A percentile compares a stretch with the other conserved stretches of the same genome.
These are phyloP conservation scores for Stegostoma tigrinum DNA, from an alignment of 2,113 vertebrate species.

Conservation along the genomic window DNA sequence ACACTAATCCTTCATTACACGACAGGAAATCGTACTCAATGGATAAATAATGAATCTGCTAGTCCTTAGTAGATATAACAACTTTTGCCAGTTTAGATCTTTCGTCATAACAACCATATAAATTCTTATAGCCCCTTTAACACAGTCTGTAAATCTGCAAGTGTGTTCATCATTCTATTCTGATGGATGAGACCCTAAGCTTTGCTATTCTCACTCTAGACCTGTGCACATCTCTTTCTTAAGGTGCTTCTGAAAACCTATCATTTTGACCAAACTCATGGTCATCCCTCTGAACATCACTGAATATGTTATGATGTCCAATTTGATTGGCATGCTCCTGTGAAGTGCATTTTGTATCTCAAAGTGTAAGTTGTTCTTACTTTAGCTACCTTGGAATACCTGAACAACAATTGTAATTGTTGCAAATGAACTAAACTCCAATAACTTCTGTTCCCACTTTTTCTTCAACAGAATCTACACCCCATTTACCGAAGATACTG, in stretches of 20 bases:
- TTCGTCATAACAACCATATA: neutral
- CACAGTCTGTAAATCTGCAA: neutral
- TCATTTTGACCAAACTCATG: neutral
- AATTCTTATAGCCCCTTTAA: neutral
- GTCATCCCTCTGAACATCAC: neutral
- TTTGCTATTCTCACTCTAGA: neutral
- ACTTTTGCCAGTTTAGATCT: neutral
- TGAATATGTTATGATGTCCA: neutral
- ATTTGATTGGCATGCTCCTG: neutral
- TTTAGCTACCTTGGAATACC: neutral
- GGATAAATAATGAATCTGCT: neutral
- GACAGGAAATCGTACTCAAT: neutral
- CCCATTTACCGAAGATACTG: constrained; percentile 83
- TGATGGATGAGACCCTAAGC: neutral
- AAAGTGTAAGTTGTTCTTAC: neutral
- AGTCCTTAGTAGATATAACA: too few species aligned
- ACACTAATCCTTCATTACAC: neutral
- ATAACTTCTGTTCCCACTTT: constrained; percentile 39
- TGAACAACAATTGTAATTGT: neutral
- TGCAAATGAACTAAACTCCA: neutral
- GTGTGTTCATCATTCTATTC: too few species aligned
- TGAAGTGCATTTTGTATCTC: neutral
- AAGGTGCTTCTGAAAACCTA: neutral
- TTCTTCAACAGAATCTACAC: constrained; percentile 79
- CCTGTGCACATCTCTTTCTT: neutral